A percentile compares a stretch with the other conserved stretches of the same genome.
Conservation (phyloP, 1,140 invertebrate genomes). For the Antheraea pernyi region DNA sequence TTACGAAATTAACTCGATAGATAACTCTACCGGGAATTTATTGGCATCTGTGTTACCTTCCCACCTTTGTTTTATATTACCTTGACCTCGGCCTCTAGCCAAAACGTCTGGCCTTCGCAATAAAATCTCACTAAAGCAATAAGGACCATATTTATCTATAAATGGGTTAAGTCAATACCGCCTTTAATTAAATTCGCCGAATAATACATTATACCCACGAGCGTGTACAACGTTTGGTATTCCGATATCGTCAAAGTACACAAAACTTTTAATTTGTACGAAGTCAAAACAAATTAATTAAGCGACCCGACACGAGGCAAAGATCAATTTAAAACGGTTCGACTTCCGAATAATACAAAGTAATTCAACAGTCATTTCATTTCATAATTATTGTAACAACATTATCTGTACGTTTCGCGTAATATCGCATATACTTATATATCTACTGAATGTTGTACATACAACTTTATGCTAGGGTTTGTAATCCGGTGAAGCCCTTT, state of each 20-base stretch:
- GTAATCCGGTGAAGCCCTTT: no score
- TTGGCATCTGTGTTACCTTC: background rate
- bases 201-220: background rate
- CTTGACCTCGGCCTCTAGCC: background rate
- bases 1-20: constrained; percentile 3
- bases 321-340: background rate
- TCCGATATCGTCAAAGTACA: background rate
- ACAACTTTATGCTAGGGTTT: no score
- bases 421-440: no score
- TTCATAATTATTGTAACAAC: no score
- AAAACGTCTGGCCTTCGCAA: background rate
- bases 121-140: background rate
- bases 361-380: background rate
- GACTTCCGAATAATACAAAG: background rate
- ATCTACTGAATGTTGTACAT: no score
- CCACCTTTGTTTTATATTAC: background rate
- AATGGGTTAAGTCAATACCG: background rate
- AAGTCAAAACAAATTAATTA: background rate
- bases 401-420: no score
- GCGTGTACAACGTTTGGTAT: background rate
- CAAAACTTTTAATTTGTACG: background rate
- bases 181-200: background rate
- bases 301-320: background rate
- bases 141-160: background rate
- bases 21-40: constrained; percentile 1